These are phyloP conservation scores for Caenorhabditis drosophilae DNA, from an alignment of 2,888 invertebrate species.

Conservation along the genomic window DNA sequence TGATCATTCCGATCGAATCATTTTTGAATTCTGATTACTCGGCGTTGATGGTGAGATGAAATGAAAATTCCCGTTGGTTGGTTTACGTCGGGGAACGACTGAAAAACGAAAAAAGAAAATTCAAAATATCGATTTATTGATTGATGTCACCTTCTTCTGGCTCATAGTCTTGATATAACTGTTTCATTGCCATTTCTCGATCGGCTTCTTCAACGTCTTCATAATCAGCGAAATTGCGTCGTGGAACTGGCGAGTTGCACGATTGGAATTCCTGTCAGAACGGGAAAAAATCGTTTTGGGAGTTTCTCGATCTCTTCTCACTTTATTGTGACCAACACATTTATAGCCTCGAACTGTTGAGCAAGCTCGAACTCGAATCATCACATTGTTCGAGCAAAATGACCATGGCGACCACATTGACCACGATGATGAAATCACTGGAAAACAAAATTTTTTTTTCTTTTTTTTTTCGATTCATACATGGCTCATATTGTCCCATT, in stretches of 20 bases:
- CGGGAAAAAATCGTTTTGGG: too few relatives aligned
- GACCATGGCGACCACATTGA: conserved; percentile 69
- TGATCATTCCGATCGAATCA: too few relatives aligned
- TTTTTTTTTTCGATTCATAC: conserved; percentile 6
- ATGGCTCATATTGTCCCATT: conserved; percentile 37
- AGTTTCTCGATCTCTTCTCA: conserved; percentile 11
- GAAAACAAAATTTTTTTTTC: conserved; percentile 11
- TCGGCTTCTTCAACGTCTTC: conserved; percentile 45
- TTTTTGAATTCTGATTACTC: background rate
- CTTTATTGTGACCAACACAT: conserved; percentile 65
- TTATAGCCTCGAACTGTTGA: conserved; percentile 68
- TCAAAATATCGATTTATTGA: background rate
- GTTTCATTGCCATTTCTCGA: conserved; percentile 60
- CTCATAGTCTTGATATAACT: conserved; percentile 64
- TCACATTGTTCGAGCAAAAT: conserved; percentile 60
- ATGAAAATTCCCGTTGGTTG: conserved; percentile 2
- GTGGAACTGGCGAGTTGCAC: conserved; percentile 36
- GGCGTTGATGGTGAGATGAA: background rate
- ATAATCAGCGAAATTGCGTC: conserved; percentile 28
- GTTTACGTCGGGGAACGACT: background rate
- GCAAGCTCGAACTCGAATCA: conserved; percentile 68
- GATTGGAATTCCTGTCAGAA: conserved; percentile 53
- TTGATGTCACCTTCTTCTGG: conserved; percentile 9
- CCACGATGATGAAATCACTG: conserved; percentile 67
- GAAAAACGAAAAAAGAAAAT: background rate